Evolutionary conservation across 2,797 vertebrate genomes (phyloP), one percentile per base, ranked within the genome.

Genomic region (Cryptoprocta ferox): DNA sequence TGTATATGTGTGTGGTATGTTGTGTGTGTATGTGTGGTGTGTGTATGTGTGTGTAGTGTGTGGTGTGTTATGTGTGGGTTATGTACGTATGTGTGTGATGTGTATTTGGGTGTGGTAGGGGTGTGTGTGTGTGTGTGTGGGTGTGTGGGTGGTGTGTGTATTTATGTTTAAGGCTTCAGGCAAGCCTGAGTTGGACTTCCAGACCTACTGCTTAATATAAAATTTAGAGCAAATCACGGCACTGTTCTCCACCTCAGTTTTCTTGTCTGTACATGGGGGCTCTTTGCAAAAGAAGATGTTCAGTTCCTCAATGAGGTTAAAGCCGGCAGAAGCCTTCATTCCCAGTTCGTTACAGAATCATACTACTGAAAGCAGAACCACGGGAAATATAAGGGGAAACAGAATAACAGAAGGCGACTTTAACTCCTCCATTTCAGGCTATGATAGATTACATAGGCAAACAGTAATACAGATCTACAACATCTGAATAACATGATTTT

Each of bases 211-310:
- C 2, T 71, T 42, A 21, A 6, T 50, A 1, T 66, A 45, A 30
- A 21, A 3, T 10, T 7, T 21, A 8, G 6, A 35, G 10, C 45
- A 82, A 6, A 45, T 21, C 1, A 5, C 6, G 5, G 12, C 5
- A 3, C 35, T 45, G 0, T 53, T 63, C 24, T 32, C 63, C 39
- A 32, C 39, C 42, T 94, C 26, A 42, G 8, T 83, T 61, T 75
- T 5, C 1, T 81, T 5, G 45, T n/a, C 39, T 50, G 11, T 63
- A 42, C 84, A 8, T 30, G 21, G 39, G 21, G 16, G 48, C 3
- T 56, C 21, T 84, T 66, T 80, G 56, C 8, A 45, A 24, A 70
- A 32, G 35, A 70, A 89, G 85, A 61, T 1, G 70, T 71, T 81
- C 66, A 59, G 30, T 81, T 85, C 12, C 9, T 13, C 32, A 70